phyloP scores from a whole-genome alignment of 2,113 vertebrate genomes.

The Athene cunicularia region DNA sequence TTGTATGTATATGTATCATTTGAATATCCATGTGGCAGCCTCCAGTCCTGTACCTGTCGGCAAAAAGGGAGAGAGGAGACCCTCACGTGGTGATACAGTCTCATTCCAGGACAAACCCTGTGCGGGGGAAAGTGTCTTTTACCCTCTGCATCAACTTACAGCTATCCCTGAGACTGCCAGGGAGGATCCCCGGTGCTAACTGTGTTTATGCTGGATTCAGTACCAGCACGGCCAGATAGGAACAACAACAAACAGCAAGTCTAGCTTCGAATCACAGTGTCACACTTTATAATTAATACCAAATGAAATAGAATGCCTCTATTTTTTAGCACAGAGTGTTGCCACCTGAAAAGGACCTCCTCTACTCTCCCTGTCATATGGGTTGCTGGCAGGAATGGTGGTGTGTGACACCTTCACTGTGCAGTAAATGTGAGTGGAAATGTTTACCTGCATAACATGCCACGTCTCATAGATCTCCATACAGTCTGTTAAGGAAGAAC shows the following conservation, averaged over 20 bases:
- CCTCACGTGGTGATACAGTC: not conserved
- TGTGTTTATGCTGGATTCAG: not conserved
- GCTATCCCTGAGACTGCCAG: not conserved
- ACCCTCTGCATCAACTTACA: not conserved
- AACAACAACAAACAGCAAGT: not conserved
- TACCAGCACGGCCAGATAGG: not conserved
- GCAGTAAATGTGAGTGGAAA: not conserved
- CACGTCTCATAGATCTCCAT: not conserved
- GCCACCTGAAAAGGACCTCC: not conserved
- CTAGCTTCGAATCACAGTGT: rapidly evolving
- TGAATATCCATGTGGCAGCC: not conserved
- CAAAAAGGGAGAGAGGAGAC: not conserved
- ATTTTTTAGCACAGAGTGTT: not conserved
- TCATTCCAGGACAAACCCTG: not conserved
- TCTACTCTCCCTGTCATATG: rapidly evolving
- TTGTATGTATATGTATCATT: not conserved
- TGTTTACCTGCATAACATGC: not conserved
- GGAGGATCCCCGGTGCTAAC: not conserved
- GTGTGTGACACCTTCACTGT: not conserved
- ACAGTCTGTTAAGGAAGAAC: not conserved
- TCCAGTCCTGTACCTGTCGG: not conserved
- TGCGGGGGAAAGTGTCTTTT: not conserved
- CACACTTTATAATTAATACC: not conserved
- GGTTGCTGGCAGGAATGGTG: not conserved
- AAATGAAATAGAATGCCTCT: not conserved